Evolutionary conservation across 1,140 invertebrate genomes (phyloP).

Genomic region (Scaptodrosophila lebanonensis): DNA sequence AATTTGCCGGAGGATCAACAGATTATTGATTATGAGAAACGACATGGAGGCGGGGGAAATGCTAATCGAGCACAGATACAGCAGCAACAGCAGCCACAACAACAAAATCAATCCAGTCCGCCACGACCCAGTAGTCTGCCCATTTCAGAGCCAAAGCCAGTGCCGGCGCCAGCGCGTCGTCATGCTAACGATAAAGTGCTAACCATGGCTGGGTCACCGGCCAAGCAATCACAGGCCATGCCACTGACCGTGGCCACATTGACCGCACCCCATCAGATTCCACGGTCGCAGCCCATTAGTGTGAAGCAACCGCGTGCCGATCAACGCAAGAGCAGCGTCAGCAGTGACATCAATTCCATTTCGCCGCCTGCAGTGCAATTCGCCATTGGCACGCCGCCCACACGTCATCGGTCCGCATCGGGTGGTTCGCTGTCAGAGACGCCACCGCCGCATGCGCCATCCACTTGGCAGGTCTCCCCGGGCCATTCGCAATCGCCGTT

Average conservation of each 20-base stretch:
- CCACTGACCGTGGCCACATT: slow-evolving; percentile 50
- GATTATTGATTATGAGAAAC: slow-evolving; percentile 44
- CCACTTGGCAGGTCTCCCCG: slow-evolving; percentile 86
- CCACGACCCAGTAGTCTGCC: slow-evolving; percentile 84
- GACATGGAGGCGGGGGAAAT: slow-evolving; percentile 6
- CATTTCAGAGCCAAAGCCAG: slow-evolving; percentile 87
- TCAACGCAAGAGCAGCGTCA: slow-evolving; percentile 81
- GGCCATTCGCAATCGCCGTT: slow-evolving; percentile 83
- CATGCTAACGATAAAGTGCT: slow-evolving; percentile 18
- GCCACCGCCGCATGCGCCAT: slow-evolving; percentile 84
- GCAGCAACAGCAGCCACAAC: slow-evolving; percentile 35
- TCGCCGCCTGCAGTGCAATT: slow-evolving; percentile 94
- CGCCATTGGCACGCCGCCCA: slow-evolving; percentile 92
- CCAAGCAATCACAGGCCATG: slow-evolving; percentile 27
- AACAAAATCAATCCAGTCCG: slow-evolving; percentile 79
- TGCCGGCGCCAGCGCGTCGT: slow-evolving; percentile 83
- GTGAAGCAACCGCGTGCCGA: slow-evolving; percentile 83
- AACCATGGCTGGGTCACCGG: slow-evolving; percentile 37
- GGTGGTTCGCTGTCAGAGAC: slow-evolving; percentile 83
- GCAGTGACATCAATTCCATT: slow-evolving; percentile 89
- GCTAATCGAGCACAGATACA: slow-evolving; percentile 14
- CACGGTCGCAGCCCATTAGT: slow-evolving; percentile 89
- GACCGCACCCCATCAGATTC: slow-evolving; percentile 79
- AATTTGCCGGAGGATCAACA: slow-evolving; percentile 80
- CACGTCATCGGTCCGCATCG: slow-evolving; percentile 81